A percentile compares a stretch with the other conserved stretches of the same genome.
Evolutionary conservation across 2,888 invertebrate species (phyloP).

Genomic region (Thymelicus sylvestris): DNA sequence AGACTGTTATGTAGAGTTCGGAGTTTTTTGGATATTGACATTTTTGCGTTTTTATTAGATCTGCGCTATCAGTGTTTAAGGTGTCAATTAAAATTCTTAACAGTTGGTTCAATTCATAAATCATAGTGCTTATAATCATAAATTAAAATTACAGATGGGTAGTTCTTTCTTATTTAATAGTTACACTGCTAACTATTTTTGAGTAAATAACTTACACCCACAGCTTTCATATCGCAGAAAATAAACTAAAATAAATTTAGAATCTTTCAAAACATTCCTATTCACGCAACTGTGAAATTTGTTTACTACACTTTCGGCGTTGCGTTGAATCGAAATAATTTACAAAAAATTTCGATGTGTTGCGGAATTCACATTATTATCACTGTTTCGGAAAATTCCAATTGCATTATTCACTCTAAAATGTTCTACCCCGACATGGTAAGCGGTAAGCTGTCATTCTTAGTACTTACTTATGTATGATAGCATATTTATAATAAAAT

Average conservation of each 20-base stretch:
- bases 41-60: not conserved
- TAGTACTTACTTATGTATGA: no score
- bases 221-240: conserved; percentile 4
- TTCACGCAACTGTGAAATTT: conserved; percentile 10
- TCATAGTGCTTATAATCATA: no score
- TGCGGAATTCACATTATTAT: not conserved
- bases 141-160: no score
- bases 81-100: no score
- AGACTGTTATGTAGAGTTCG: conserved; percentile 24
- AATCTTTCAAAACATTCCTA: conserved; percentile 15
- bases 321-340: conserved; percentile 1
- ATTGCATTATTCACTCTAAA: not conserved
- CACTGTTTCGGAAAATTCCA: conserved; percentile 4
- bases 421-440: not conserved
- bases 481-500: no score
- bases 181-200: not conserved
- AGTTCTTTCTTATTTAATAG: not conserved
- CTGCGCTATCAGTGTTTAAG: not conserved
- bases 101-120: no score
- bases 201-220: not conserved
- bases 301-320: conserved; percentile 15
- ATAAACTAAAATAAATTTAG: conserved; percentile 18
- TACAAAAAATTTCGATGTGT: conserved; percentile 6
- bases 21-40: not conserved
- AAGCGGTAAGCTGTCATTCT: no score